Conservation (phyloP, 2,888 invertebrate species). For the Apotomis turbidana region DNA sequence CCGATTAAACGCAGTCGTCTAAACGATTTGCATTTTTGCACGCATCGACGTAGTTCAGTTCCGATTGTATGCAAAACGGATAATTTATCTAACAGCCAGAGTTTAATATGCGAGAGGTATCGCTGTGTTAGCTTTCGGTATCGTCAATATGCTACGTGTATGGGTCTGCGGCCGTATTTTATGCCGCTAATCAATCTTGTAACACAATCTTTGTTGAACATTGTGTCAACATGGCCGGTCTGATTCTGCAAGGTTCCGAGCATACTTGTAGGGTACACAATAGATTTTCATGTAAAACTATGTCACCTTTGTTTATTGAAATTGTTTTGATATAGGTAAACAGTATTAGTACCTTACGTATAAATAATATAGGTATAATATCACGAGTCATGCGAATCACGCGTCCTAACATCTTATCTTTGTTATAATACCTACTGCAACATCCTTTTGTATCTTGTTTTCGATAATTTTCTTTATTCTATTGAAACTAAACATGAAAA, state of each 20-base stretch:
- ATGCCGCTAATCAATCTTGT: conserved; percentile 38
- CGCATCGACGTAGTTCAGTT: conserved; percentile 54
- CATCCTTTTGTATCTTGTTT: neutral
- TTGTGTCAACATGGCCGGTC: conserved; percentile 10
- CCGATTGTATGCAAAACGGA: conserved; percentile 72
- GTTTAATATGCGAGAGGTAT: conserved; percentile 54
- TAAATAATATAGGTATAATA: neutral
- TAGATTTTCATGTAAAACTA: conserved; percentile 18
- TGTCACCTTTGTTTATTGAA: conserved; percentile 14
- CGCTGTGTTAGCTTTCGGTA: conserved; percentile 51
- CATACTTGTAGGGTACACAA: neutral
- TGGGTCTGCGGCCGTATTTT: conserved; percentile 18
- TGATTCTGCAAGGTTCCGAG: conserved; percentile 19
- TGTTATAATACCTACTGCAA: neutral
- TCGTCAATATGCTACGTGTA: conserved; percentile 37
- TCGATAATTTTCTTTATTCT: neutral
- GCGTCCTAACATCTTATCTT: conserved; percentile 9
- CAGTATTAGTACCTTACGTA: neutral
- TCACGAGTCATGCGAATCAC: neutral
- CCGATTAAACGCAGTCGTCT: conserved; percentile 44
- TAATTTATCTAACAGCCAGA: conserved; percentile 55
- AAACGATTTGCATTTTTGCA: conserved; percentile 66
- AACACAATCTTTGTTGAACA: conserved; percentile 23
- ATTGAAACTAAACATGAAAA: too few relatives aligned
- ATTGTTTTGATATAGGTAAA: conserved; percentile 15